Conservation (phyloP, 92 coral and sea anemone species). For the Phenganax stokvisi region DNA sequence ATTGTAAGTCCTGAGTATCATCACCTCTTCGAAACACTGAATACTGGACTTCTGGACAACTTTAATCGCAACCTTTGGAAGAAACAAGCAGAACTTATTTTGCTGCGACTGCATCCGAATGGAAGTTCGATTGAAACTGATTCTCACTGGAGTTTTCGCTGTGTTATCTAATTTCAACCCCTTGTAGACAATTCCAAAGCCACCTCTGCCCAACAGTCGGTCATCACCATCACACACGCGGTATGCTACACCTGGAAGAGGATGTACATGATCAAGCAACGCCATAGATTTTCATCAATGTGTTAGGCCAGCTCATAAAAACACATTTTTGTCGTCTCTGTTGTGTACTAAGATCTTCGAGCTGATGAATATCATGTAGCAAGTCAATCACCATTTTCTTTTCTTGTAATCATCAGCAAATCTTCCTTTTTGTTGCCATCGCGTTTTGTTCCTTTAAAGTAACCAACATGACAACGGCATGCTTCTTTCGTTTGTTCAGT, state of each 20-base stretch:
- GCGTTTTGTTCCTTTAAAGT: neutral
- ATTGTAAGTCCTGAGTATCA: neutral
- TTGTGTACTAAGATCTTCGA: neutral
- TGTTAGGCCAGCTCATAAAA: neutral
- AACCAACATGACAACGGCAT: neutral
- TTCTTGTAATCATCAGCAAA: neutral
- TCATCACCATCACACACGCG: conserved; percentile 13
- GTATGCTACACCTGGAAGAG: conserved; percentile 4
- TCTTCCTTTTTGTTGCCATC: neutral
- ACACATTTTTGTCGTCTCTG: neutral
- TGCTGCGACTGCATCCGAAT: neutral
- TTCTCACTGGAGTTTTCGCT: conserved; percentile 21
- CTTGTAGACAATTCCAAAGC: conserved; percentile 36
- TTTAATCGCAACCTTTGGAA: conserved; percentile 20
- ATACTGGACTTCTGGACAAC: conserved; percentile 9
- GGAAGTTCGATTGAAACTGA: neutral
- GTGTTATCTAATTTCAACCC: conserved; percentile 17
- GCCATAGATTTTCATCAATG: neutral
- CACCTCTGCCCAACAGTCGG: conserved; percentile 33
- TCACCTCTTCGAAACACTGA: conserved; percentile 20
- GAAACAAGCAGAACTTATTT: neutral
- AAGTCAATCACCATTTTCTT: conserved; percentile 6
- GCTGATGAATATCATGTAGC: neutral
- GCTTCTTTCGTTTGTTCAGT: neutral
- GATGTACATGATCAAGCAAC: neutral